A percentile compares a stretch with the other conserved stretches of the same genome.
phyloP scores from a whole-genome alignment of 2,113 vertebrate species.

The Pomatostomus ruficeps region DNA sequence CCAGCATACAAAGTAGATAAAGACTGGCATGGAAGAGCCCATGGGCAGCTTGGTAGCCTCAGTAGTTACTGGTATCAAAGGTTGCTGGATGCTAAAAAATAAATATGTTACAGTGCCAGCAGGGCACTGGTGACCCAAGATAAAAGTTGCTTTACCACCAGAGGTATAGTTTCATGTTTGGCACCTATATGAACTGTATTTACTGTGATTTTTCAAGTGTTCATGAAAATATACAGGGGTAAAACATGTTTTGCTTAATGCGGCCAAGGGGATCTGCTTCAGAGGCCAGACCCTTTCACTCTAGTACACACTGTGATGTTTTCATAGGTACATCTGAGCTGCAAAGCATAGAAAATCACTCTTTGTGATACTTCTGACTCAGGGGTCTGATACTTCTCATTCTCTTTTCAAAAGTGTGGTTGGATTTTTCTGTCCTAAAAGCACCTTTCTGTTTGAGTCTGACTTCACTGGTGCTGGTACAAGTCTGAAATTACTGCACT shows the following conservation, averaged over 20 bases:
- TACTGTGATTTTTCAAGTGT: neutral
- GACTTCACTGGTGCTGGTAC: neutral
- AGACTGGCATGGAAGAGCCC: conserved; percentile 40
- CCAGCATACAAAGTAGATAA: neutral
- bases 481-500: neutral
- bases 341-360: neutral
- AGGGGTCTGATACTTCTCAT: neutral
- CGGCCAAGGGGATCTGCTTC: neutral
- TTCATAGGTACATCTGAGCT: neutral
- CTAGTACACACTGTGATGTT: neutral
- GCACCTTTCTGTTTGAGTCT: neutral
- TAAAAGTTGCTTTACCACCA: neutral
- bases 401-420: neutral
- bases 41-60: conserved; percentile 7
- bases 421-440: neutral
- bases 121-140: neutral
- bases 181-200: neutral
- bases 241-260: neutral
- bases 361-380: neutral
- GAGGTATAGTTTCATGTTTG: neutral
- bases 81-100: conserved; percentile 40
- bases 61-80: conserved; percentile 35
- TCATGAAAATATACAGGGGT: neutral
- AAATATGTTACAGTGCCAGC: conserved; percentile 33
- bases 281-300: neutral